Evolutionary conservation across 2,113 vertebrate species (phyloP).

Genomic region (Pica pica): DNA sequence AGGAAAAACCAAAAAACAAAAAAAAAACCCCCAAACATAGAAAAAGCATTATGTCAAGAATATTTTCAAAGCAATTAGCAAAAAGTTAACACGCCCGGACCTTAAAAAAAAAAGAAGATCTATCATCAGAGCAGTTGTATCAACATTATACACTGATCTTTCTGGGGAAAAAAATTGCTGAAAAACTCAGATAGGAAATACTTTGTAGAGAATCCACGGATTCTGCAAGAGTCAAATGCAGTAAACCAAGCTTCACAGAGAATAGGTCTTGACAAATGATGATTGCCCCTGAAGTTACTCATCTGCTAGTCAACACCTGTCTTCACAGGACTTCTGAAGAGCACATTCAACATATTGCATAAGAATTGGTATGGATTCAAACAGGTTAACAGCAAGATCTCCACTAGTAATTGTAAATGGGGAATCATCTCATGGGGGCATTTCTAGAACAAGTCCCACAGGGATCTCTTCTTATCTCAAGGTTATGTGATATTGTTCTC

Average conservation of each 20-base stretch:
- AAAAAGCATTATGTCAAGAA: background rate
- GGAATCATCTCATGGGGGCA: background rate
- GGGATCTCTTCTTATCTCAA: background rate
- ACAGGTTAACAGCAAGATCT: background rate
- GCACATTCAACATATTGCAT: background rate
- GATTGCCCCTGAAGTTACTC: background rate
- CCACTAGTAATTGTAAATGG: background rate
- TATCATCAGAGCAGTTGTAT: background rate
- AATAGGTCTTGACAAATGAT: background rate
- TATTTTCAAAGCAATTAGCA: background rate
- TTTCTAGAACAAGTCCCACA: slow-evolving; percentile 25
- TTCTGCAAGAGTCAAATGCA: background rate
- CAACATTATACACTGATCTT: background rate
- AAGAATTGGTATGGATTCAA: background rate
- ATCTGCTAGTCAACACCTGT: background rate
- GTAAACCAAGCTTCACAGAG: background rate
- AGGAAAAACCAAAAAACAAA: background rate
- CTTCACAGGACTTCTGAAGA: background rate
- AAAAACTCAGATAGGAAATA: background rate
- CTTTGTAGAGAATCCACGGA: background rate
- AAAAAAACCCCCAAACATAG: background rate
- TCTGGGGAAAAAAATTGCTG: rapidly evolving
- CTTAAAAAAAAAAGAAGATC: background rate
- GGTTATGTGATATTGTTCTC: background rate
- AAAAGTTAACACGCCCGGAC: background rate